Conservation (phyloP, 2,888 invertebrate species). For the Chymomyza amoena region DNA sequence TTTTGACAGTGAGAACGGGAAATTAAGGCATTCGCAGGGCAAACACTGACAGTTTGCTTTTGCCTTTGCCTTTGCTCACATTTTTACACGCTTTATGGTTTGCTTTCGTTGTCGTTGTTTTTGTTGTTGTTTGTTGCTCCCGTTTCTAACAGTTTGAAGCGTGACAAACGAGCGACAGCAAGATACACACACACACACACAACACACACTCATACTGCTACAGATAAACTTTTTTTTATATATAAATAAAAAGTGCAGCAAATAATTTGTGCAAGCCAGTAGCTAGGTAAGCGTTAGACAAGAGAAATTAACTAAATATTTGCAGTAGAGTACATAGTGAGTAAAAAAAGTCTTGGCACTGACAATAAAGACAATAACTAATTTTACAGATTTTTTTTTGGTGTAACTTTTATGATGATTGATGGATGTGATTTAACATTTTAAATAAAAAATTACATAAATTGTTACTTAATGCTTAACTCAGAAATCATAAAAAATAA, state of each 20-base stretch:
- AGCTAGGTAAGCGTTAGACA: slow-evolving; percentile 12
- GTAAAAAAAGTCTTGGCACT: too few relatives aligned
- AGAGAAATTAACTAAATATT: slow-evolving; percentile 8
- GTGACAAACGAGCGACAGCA: slow-evolving; percentile 61
- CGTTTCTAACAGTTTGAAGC: slow-evolving; percentile 53
- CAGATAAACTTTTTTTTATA: neutral
- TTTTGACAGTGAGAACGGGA: slow-evolving; percentile 36
- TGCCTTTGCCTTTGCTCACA: neutral
- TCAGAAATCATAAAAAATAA: too few relatives aligned
- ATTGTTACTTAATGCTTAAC: too few relatives aligned
- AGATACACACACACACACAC: slow-evolving; percentile 1
- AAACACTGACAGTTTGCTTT: neutral
- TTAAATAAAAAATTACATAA: too few relatives aligned
- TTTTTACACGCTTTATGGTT: slow-evolving; percentile 58
- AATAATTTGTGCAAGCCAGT: slow-evolving; percentile 32
- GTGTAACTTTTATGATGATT: too few relatives aligned
- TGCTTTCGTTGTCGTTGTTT: slow-evolving; percentile 8
- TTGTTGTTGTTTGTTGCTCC: slow-evolving; percentile 12
- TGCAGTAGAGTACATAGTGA: neutral
- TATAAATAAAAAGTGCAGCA: slow-evolving; percentile 3
- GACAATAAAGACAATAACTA: too few relatives aligned
- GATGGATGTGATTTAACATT: too few relatives aligned
- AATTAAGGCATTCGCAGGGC: neutral
- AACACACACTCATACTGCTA: neutral
- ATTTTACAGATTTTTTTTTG: too few relatives aligned